These are phyloP conservation scores for Hippoglossus stenolepis DNA, from an alignment of 2,113 vertebrate species.

Conservation along the genomic window DNA sequence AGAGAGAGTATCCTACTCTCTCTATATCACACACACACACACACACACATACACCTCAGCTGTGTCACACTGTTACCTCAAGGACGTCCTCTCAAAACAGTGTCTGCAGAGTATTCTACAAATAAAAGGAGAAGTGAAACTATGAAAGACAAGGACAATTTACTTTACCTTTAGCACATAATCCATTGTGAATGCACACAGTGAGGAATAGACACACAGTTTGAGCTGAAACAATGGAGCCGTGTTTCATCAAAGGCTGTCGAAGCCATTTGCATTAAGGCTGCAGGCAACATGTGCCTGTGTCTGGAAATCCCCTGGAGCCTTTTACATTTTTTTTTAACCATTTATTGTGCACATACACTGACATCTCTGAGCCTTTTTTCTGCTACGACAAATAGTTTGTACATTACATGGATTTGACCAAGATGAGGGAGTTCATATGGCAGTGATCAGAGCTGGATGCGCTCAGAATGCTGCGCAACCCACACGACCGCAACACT, in stretches of 20 bases:
- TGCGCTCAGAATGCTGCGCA: no score
- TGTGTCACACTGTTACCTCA: constrained; percentile 46
- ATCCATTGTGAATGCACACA: constrained; percentile 67
- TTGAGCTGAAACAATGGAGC: constrained; percentile 59
- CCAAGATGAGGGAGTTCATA: neutral
- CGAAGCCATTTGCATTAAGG: constrained; percentile 57
- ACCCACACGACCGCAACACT: no score
- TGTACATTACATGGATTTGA: constrained; percentile 12
- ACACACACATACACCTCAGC: constrained; percentile 19
- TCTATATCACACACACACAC: neutral
- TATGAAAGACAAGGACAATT: constrained; percentile 56
- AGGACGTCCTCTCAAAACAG: constrained; percentile 48
- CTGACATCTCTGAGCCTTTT: constrained; percentile 8
- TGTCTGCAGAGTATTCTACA: constrained; percentile 50
- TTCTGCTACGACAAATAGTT: constrained; percentile 22
- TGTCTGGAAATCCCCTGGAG: constrained; percentile 24
- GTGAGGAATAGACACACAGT: constrained; percentile 27
- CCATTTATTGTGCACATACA: constrained; percentile 24
- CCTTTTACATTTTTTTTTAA: neutral
- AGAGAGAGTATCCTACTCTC: neutral
- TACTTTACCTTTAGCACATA: constrained; percentile 58
- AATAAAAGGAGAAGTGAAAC: constrained; percentile 56
- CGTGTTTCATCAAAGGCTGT: constrained; percentile 61
- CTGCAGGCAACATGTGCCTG: constrained; percentile 41
- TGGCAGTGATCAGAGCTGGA: constrained; percentile 9